Evolutionary conservation across 2,797 vertebrate genomes (phyloP).

Genomic region (Micromesistius poutassou): DNA sequence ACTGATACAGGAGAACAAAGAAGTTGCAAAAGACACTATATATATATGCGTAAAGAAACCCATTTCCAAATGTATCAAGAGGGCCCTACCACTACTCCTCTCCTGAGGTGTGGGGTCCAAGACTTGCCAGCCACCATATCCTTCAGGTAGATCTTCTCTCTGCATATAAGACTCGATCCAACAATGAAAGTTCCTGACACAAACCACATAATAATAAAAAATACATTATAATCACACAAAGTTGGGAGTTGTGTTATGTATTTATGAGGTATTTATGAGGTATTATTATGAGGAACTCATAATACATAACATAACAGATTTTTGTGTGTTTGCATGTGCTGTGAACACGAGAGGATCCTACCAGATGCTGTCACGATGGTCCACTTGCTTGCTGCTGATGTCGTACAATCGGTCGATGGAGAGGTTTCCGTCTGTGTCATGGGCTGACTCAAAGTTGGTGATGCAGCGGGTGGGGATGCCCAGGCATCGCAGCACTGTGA

Average conservation of each 20-base stretch:
- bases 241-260: background rate
- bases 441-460: constrained; percentile 91
- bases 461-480: constrained; percentile 88
- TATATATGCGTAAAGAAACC: no score
- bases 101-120: constrained; percentile 95
- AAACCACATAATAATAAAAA: accelerated
- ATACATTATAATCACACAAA: background rate
- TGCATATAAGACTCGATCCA: constrained; percentile 95
- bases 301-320: background rate
- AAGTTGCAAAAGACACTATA: no score
- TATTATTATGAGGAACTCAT: no score
- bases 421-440: constrained; percentile 84
- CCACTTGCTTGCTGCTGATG: constrained; percentile 56
- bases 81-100: constrained; percentile 81
- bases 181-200: constrained; percentile 91
- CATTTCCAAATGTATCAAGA: no score
- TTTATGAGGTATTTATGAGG: no score
- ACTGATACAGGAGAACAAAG: background rate
- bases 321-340: background rate
- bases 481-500: constrained; percentile 81
- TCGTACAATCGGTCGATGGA: constrained; percentile 77
- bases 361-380: constrained; percentile 66
- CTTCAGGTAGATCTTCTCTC: constrained; percentile 79
- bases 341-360: constrained; percentile 32
- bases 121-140: constrained; percentile 89